phyloP scores from a whole-genome alignment of 2,888 invertebrate species.

The Ypsolopha scabrella region DNA sequence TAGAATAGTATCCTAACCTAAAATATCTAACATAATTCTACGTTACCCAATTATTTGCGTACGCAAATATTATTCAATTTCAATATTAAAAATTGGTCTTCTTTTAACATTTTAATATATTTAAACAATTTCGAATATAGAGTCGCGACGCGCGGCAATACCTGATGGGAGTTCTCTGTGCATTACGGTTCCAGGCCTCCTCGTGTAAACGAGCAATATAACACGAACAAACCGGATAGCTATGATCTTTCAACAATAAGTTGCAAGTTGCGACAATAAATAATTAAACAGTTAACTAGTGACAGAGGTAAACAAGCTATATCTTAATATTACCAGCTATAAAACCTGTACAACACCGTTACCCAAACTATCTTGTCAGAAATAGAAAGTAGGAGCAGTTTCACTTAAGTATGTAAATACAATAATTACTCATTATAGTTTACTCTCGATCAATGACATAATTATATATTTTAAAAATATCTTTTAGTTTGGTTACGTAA shows the following conservation, averaged over 20 bases:
- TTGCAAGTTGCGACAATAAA: slow-evolving; percentile 64
- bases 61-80: slow-evolving; percentile 40
- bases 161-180: not conserved
- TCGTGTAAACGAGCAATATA: not conserved
- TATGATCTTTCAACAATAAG: slow-evolving; percentile 67
- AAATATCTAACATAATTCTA: slow-evolving; percentile 61
- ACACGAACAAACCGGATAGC: slow-evolving; percentile 46
- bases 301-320: slow-evolving; percentile 71
- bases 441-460: slow-evolving; percentile 62
- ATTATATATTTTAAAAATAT: slow-evolving; percentile 53
- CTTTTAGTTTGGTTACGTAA: slow-evolving; percentile 72
- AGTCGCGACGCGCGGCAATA: not conserved
- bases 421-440: slow-evolving; percentile 54
- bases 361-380: slow-evolving; percentile 59
- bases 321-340: slow-evolving; percentile 68
- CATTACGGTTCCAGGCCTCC: not conserved
- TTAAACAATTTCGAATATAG: not conserved
- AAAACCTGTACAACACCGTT: slow-evolving; percentile 67
- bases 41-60: slow-evolving; percentile 62
- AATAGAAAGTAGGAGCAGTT: slow-evolving; percentile 51
- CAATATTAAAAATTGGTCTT: slow-evolving; percentile 66
- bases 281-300: slow-evolving; percentile 67
- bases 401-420: slow-evolving; percentile 62
- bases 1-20: slow-evolving; percentile 69
- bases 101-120: not conserved